Evolutionary conservation across 2,113 vertebrate genomes (phyloP), one percentile per base, ranked within the genome.

Genomic region (Triplophysa tibetana): DNA sequence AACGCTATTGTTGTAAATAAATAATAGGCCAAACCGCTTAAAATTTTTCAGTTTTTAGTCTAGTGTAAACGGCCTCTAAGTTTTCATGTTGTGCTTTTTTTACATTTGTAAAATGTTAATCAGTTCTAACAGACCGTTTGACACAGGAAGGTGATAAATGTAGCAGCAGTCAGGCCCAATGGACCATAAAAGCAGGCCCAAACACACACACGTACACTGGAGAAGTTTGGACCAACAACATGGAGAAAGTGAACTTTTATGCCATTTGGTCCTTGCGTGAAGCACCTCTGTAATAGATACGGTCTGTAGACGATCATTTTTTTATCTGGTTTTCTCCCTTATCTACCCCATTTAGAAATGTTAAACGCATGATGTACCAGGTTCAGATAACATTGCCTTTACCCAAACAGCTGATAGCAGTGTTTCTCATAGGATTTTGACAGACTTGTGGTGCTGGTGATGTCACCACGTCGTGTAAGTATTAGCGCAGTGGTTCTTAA

Each of bases 331-430:
- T 62, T 3, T 58, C 12, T 45, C 43, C 45, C 9, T 41, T 1
- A 41, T 33, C 33, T 5, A 33, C 54, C 19, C 1, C 21, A 58
- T 41, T 33, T 1, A 96, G 96, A 72, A 94, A 94, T 63, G 88
- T 91, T 29, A 89, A 89, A 85, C 90, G 89, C 60, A 90, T 81
- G 83, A 86, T 83, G 73, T 96, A 93, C 84, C 95, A 95, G 78
- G 90, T 91, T 0, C 93, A 92, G 82, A 65, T 97, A 70, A 94
- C 94, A 0, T 88, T 95, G 81, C 96, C 95, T 0, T 80, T 96
- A 43, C 95, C 96, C 0, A 87, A 87, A 56, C 92, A 94, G 68
- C 88, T 96, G 77, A 88, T 96, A 66, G 86, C 33, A 33, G 33
- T 33, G 33, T 29, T 29, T 29, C 3, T 2, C 26, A 29, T 29